These are phyloP conservation scores for Girardia tigrina DNA, from an alignment of 2,888 invertebrate species.

Conservation along the genomic window DNA sequence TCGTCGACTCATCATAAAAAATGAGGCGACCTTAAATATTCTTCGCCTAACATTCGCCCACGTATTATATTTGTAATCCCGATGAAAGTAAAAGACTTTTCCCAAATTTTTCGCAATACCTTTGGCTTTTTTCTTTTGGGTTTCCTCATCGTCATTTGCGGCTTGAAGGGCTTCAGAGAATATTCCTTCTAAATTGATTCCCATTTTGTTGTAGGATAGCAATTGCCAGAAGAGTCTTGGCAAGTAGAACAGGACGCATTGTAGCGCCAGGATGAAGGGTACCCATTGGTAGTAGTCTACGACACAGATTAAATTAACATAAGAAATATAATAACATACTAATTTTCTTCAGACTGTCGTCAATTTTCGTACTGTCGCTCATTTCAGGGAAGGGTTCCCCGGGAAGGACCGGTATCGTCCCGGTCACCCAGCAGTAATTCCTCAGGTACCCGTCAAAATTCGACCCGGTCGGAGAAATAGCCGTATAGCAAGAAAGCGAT, in stretches of 20 bases:
- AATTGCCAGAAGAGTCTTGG: constrained; percentile 16
- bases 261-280: background rate
- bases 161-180: background rate
- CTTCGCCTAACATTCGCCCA: background rate
- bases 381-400: background rate
- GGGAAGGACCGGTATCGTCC: background rate
- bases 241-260: constrained; percentile 11
- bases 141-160: background rate
- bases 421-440: constrained; percentile 2
- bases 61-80: background rate
- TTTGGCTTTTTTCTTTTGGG: background rate
- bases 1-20: constrained; percentile 15
- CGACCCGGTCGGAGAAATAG: background rate
- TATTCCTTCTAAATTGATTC: background rate
- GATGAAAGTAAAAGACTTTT: background rate
- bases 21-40: constrained; percentile 11
- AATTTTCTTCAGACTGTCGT: background rate
- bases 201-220: constrained; percentile 5
- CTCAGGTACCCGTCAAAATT: background rate
- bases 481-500: background rate
- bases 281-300: constrained; percentile 11
- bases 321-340: background rate
- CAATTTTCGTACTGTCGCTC: background rate
- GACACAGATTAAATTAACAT: background rate
- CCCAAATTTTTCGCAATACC: background rate